A percentile compares a stretch with the other conserved stretches of the same genome.
phyloP scores from a whole-genome alignment of 2,888 invertebrate species.

The Boloria selene region DNA sequence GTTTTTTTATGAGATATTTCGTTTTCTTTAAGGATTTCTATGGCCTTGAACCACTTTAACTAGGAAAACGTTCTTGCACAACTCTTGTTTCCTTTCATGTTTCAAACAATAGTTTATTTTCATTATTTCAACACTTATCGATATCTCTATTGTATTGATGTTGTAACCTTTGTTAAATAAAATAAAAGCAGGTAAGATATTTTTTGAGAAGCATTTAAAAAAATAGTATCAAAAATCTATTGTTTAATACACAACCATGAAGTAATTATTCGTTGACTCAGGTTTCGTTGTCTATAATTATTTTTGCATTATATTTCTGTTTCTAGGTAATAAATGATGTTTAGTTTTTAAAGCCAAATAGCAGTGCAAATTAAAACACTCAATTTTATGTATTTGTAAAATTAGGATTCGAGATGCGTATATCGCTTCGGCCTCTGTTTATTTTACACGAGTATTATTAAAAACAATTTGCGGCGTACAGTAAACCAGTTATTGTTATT shows the following conservation, averaged over 20 bases:
- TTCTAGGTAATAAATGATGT: background rate
- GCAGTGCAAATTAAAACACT: background rate
- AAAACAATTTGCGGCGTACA: constrained; percentile 12
- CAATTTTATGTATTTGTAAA: background rate
- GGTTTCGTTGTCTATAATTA: constrained; percentile 12
- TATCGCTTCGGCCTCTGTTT: background rate
- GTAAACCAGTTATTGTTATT: constrained; percentile 20
- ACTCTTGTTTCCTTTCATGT: constrained; percentile 26
- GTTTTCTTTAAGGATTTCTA: background rate
- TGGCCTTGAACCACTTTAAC: background rate
- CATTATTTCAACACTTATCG: constrained; percentile 26
- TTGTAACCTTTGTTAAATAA: constrained; percentile 5
- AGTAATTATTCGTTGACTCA: constrained; percentile 2
- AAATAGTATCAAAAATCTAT: constrained; percentile 1
- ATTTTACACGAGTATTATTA: background rate
- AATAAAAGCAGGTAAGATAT: background rate
- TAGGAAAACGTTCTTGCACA: constrained; percentile 18
- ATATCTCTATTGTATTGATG: constrained; percentile 14
- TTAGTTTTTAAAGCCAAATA: background rate
- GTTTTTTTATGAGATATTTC: no score
- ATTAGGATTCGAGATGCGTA: background rate
- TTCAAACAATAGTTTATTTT: constrained; percentile 28
- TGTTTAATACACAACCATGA: constrained; percentile 3
- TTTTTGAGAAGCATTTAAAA: background rate
- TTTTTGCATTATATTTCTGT: constrained; percentile 25